Conservation (phyloP, 2,113 vertebrate species). For the Centrocercus urophasianus region DNA sequence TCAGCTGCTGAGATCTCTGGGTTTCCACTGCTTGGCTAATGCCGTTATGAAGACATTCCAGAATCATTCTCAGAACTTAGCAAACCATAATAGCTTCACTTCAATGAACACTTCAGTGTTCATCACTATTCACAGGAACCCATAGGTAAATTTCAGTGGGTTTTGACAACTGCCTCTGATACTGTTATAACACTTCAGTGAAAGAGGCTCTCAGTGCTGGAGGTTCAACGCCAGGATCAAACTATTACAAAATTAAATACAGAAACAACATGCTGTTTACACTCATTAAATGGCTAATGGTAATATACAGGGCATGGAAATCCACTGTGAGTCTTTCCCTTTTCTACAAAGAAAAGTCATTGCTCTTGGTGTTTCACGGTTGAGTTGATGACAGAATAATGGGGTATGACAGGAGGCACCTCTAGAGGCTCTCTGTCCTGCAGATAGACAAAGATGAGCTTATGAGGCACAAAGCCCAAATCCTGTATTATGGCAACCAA, state of each 20-base stretch:
- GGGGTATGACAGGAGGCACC: background rate
- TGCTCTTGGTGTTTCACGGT: background rate
- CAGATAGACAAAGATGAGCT: background rate
- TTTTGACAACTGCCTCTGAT: background rate
- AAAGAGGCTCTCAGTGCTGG: background rate
- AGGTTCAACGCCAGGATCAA: background rate
- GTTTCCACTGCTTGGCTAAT: background rate
- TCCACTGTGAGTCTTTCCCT: background rate
- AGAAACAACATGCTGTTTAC: background rate
- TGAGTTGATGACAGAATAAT: background rate
- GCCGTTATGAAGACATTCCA: background rate
- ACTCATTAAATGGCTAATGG: too few relatives aligned
- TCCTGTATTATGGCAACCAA: fast-evolving
- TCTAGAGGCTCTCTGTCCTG: background rate
- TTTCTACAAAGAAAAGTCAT: background rate
- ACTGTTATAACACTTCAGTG: background rate
- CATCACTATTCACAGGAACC: background rate
- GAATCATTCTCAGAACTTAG: background rate
- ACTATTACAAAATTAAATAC: background rate
- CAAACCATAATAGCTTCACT: background rate
- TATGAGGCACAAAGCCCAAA: background rate
- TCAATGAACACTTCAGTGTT: background rate
- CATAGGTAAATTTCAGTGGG: background rate
- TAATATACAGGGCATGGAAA: background rate
- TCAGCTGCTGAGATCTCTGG: background rate